Evolutionary conservation across 2,888 invertebrate species (phyloP).

Genomic region (Harpalus rufipes): DNA sequence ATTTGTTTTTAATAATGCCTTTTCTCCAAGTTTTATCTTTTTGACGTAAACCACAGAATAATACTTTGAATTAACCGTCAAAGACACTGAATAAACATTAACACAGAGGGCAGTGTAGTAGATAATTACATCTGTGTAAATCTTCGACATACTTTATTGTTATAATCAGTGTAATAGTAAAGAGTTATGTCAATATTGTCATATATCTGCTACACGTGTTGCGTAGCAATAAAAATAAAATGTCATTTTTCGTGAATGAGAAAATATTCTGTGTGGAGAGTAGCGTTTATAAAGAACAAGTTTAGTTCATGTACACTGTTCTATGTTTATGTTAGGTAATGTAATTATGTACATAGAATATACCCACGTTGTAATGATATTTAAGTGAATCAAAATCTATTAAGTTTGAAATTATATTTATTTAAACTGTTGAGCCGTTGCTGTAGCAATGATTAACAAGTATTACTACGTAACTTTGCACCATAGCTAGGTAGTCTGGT

Average conservation of each 20-base stretch:
- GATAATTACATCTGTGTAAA: too few relatives aligned
- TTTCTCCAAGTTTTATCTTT: too few relatives aligned
- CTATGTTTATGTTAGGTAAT: slow-evolving; percentile 56
- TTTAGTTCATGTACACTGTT: slow-evolving; percentile 29
- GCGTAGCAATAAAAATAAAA: too few relatives aligned
- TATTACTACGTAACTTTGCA: slow-evolving; percentile 40
- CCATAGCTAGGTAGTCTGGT: slow-evolving; percentile 51
- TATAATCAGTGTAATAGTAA: too few relatives aligned
- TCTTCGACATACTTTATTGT: too few relatives aligned
- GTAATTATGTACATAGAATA: slow-evolving; percentile 71
- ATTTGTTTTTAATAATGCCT: too few relatives aligned
- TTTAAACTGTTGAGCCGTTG: slow-evolving; percentile 65
- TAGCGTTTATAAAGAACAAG: background rate
- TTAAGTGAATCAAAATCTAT: slow-evolving; percentile 57
- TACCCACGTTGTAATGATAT: slow-evolving; percentile 53
- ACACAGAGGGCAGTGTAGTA: background rate
- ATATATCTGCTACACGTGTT: too few relatives aligned
- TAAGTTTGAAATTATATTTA: slow-evolving; percentile 65
- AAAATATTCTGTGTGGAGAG: background rate
- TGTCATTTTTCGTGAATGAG: too few relatives aligned
- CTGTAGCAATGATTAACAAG: slow-evolving; percentile 22
- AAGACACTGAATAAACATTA: background rate
- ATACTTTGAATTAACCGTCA: too few relatives aligned
- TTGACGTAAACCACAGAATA: too few relatives aligned
- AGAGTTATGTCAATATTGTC: too few relatives aligned